Evolutionary conservation across 2,113 vertebrate species (phyloP).

Genomic region (Zosterops borbonicus): DNA sequence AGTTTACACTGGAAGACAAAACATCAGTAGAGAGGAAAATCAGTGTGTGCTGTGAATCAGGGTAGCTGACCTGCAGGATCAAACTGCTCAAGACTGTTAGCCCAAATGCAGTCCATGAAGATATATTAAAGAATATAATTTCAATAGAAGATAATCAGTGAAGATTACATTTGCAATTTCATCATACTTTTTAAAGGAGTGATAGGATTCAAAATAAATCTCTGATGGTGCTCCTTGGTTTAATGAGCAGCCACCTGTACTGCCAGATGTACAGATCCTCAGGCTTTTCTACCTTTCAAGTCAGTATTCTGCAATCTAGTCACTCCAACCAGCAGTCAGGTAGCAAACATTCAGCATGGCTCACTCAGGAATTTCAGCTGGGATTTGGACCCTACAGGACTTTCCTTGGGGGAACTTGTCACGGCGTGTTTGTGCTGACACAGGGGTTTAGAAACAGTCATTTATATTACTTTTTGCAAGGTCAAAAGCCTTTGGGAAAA

Average conservation of each 20-base stretch:
- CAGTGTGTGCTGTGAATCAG: background rate
- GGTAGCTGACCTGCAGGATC: background rate
- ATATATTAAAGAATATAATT: background rate
- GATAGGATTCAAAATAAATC: background rate
- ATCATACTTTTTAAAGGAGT: background rate
- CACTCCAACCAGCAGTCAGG: background rate
- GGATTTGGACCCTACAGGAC: conserved; percentile 40
- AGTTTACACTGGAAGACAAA: background rate
- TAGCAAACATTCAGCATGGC: background rate
- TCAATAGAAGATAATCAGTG: background rate
- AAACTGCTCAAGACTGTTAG: background rate
- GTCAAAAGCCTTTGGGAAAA: conserved; percentile 1
- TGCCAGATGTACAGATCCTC: conserved; percentile 39
- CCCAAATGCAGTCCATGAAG: background rate
- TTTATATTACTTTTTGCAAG: conserved; percentile 9
- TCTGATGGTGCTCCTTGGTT: background rate
- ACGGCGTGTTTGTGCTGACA: background rate
- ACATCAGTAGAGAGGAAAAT: background rate
- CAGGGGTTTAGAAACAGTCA: background rate
- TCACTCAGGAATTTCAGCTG: conserved; percentile 52
- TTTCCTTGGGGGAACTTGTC: conserved; percentile 15
- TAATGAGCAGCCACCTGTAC: conserved; percentile 33
- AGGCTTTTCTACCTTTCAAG: conserved; percentile 38
- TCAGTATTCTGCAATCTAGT: background rate
- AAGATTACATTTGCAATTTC: background rate